Conservation (phyloP, 2,888 invertebrate species). For the Megamerina dolium region DNA sequence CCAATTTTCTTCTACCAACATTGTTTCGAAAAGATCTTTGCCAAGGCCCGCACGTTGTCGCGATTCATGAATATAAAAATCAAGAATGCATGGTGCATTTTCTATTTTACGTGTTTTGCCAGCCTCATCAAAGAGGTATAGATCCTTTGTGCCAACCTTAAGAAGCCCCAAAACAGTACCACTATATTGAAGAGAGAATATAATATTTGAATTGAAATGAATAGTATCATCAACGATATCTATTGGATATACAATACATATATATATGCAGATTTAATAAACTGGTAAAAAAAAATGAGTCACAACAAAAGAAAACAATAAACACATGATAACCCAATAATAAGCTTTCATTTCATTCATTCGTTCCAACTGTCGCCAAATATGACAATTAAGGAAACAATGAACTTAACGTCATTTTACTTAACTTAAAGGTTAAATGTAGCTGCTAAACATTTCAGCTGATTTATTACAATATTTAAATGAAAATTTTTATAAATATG, state of each 20-base stretch:
- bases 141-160: constrained; percentile 83
- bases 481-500: too few relatives aligned
- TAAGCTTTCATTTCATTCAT: too few relatives aligned
- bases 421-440: too few relatives aligned
- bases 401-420: too few relatives aligned
- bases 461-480: too few relatives aligned
- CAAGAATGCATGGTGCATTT: constrained; percentile 80
- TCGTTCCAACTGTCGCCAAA: too few relatives aligned
- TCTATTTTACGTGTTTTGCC: constrained; percentile 70
- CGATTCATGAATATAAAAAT: constrained; percentile 84
- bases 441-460: too few relatives aligned
- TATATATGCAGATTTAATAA: constrained; percentile 1
- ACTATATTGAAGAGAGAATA: constrained; percentile 48
- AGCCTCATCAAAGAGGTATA: constrained; percentile 74
- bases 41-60: constrained; percentile 84
- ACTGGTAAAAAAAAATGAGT: neutral
- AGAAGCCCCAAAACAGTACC: constrained; percentile 77
- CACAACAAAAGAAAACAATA: neutral
- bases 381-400: too few relatives aligned
- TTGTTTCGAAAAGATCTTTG: constrained; percentile 74
- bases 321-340: neutral
- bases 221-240: too few relatives aligned
- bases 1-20: constrained; percentile 69
- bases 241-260: neutral
- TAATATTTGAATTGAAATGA: too few relatives aligned